These are phyloP conservation scores for Aphelocoma coerulescens DNA, from an alignment of 2,113 vertebrate genomes.

Conservation along the genomic window DNA sequence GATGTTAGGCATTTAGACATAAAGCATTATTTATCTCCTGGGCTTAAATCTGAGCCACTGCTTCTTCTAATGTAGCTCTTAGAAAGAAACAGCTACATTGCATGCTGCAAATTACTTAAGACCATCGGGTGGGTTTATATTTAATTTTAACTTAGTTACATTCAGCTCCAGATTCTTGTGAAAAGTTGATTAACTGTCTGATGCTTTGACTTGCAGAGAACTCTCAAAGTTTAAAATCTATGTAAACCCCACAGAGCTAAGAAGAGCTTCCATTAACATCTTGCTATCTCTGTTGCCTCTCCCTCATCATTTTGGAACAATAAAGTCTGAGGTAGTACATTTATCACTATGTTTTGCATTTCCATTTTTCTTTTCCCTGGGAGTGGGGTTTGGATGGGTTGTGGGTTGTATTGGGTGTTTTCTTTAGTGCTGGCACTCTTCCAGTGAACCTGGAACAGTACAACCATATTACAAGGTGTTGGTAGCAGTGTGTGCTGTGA, in stretches of 20 bases:
- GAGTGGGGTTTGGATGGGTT: background rate
- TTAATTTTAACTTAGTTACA: background rate
- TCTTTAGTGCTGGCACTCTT: background rate
- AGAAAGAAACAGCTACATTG: background rate
- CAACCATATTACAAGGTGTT: background rate
- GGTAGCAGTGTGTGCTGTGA: background rate
- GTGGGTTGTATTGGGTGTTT: background rate
- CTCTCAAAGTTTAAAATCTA: constrained; percentile 96
- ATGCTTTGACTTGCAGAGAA: constrained; percentile 78
- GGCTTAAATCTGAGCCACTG: background rate
- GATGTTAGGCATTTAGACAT: background rate
- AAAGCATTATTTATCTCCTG: background rate
- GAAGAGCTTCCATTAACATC: constrained; percentile 94
- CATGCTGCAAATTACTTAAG: background rate
- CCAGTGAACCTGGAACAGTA: background rate
- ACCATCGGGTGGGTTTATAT: background rate
- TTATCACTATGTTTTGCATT: background rate
- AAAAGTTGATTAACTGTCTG: background rate
- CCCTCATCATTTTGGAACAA: constrained; percentile 95
- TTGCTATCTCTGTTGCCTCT: constrained; percentile 90
- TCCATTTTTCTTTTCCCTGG: background rate
- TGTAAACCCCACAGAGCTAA: constrained; percentile 92
- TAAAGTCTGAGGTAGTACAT: constrained; percentile 88
- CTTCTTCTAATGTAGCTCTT: background rate
- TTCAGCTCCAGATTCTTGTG: background rate